Base-by-base conservation (phyloP, 2,888 invertebrate genomes). In the Pinctada fucata region DNA sequence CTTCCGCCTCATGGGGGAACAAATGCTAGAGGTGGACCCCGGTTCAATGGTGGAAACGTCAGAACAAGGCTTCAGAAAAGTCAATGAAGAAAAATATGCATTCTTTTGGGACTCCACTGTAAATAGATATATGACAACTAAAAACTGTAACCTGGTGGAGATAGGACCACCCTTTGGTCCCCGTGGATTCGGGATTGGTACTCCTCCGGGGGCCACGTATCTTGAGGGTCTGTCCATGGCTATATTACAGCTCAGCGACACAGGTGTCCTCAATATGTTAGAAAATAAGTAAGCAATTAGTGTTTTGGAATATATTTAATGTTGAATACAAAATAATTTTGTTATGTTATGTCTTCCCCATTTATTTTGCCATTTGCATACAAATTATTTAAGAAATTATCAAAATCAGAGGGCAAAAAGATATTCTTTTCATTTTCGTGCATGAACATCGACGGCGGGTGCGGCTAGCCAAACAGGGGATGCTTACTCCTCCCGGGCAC, bases 81-180 rank as follows among this genome's bases (percentile, higher is more conserved):
- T 89, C 4, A 87, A 84, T 65, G 79, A 84, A 63, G 89, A 85
- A 50, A 80, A 89, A 66, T 90, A 90, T 76, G 90, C 89, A 3
- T 90, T 90, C 76, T 88, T 90, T 81, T 90, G 90, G 90, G 90
- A 90, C 79, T 87, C 86, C 3, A 90, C 90, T 1, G 89, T 90
- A 4, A 89, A 87, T 75, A 86, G 86, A 79, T 87, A 86, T 75
- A 84, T 86, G 78, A 85, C 87, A 3, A 85, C 85, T 50, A 74
- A 74, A 8, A 84, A 89, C 82, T 89, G 87, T 76, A 80, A 84
- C 48, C 81, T 86, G 16, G 89, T 87, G 82, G 86, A 86, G 76
- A 87, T 89, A 3, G 89, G 88, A 2, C 88, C 89, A 13, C 85
- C 86, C 10, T 90, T 90, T 81, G 90, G 89, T 75, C 87, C 88